phyloP scores from a whole-genome alignment of 1,140 invertebrate species.

The Zaprionus kolodkinae region DNA sequence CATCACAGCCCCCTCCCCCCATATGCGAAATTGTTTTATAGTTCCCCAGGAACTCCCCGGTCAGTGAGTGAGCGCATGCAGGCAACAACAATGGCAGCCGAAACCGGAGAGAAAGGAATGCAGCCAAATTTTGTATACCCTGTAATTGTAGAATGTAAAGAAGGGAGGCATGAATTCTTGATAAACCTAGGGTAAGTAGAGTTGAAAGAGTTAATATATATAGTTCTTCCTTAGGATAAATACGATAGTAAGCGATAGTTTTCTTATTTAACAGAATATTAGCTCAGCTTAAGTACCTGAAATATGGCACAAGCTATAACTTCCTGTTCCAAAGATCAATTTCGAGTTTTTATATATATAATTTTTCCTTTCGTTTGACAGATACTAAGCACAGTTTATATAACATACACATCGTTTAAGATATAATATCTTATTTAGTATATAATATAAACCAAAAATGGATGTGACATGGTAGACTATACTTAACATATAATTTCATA shows the following conservation, averaged over 20 bases:
- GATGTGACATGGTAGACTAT: no score
- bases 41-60: constrained; percentile 51
- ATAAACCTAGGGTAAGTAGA: not conserved
- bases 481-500: not conserved
- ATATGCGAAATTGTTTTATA: constrained; percentile 80
- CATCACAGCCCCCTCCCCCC: not conserved
- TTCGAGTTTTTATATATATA: no score
- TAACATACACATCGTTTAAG: no score
- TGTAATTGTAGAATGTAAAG: not conserved
- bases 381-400: no score
- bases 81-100: constrained; percentile 22
- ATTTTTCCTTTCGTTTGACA: no score
- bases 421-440: no score
- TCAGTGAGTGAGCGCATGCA: constrained; percentile 31
- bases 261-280: not conserved
- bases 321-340: no score
- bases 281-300: not conserved
- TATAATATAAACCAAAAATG: no score
- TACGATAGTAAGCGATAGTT: not conserved
- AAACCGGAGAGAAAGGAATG: not conserved
- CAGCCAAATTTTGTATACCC: constrained; percentile 18
- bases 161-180: not conserved
- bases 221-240: not conserved
- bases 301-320: no score
- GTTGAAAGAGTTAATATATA: not conserved